Evolutionary conservation across 2,797 vertebrate genomes (phyloP).

Genomic region (Apogon hyalosoma): DNA sequence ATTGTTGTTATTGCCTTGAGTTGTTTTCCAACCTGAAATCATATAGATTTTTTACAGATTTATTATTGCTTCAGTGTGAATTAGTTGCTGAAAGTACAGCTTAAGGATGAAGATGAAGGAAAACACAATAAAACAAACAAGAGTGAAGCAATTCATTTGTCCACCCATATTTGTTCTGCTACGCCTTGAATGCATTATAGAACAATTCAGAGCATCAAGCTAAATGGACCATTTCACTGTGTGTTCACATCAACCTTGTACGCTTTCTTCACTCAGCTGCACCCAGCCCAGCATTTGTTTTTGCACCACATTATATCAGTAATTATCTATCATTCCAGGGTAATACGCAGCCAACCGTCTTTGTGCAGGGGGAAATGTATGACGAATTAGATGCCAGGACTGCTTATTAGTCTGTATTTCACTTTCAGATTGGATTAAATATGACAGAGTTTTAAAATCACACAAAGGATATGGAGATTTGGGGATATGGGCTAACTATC

Average conservation of each 20-base stretch:
- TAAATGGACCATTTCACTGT: conserved; percentile 59
- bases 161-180: conserved; percentile 26
- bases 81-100: not conserved
- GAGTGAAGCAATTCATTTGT: conserved; percentile 25
- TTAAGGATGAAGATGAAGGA: conserved; percentile 5
- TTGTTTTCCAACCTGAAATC: not conserved
- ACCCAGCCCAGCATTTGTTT: conserved; percentile 54
- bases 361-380: conserved; percentile 66
- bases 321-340: conserved; percentile 72
- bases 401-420: conserved; percentile 71
- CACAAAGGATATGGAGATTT: conserved; percentile 41
- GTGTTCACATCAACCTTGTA: conserved; percentile 53
- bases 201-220: conserved; percentile 47
- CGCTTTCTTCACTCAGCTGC: conserved; percentile 50
- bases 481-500: not conserved
- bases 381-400: conserved; percentile 70
- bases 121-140: conserved; percentile 29
- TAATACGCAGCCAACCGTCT: conserved; percentile 64
- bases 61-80: conserved; percentile 6
- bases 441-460: conserved; percentile 55
- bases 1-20: not conserved
- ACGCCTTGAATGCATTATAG: conserved; percentile 35
- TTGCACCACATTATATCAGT: conserved; percentile 67
- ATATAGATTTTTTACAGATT: conserved; percentile 1
- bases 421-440: conserved; percentile 67